A percentile compares a stretch with the other conserved stretches of the same genome.
Evolutionary conservation across 2,797 vertebrate species (phyloP).

Genomic region (Pangasius macronema): DNA sequence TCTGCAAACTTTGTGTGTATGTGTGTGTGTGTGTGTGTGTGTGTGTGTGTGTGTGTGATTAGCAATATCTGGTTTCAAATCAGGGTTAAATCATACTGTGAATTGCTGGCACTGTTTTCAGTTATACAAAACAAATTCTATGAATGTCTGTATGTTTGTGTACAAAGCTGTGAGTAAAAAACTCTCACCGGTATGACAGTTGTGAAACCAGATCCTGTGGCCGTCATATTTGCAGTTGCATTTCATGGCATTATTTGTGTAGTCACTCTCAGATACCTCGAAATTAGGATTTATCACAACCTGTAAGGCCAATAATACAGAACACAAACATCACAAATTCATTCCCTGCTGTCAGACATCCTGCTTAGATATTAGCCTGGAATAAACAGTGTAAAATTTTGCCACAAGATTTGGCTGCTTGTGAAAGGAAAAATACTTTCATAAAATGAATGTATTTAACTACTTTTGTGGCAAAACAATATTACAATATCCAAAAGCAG

Average conservation of each 20-base stretch:
- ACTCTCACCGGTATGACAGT: conserved; percentile 88
- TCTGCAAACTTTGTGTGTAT: neutral
- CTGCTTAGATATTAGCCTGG: neutral
- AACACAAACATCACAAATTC: conserved; percentile 1
- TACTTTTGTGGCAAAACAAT: neutral
- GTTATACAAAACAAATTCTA: neutral
- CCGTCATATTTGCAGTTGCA: conserved; percentile 99
- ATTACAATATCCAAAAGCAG: neutral
- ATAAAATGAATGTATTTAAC: too few relatives aligned
- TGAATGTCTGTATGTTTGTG: neutral
- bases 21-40: neutral
- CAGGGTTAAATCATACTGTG: neutral
- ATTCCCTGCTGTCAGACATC: neutral
- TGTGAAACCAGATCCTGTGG: conserved; percentile 95
- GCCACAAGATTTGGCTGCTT: neutral
- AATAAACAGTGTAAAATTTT: neutral
- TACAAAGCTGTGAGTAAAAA: neutral
- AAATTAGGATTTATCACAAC: conserved; percentile 93
- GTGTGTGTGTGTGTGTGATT: neutral
- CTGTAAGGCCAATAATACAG: conserved; percentile 65
- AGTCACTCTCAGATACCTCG: conserved; percentile 96
- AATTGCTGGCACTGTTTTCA: neutral
- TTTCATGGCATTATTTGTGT: conserved; percentile 98
- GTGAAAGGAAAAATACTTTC: neutral
- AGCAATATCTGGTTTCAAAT: neutral